Evolutionary conservation across 2,797 vertebrate genomes (phyloP).

Genomic region (Naso thynnoides): DNA sequence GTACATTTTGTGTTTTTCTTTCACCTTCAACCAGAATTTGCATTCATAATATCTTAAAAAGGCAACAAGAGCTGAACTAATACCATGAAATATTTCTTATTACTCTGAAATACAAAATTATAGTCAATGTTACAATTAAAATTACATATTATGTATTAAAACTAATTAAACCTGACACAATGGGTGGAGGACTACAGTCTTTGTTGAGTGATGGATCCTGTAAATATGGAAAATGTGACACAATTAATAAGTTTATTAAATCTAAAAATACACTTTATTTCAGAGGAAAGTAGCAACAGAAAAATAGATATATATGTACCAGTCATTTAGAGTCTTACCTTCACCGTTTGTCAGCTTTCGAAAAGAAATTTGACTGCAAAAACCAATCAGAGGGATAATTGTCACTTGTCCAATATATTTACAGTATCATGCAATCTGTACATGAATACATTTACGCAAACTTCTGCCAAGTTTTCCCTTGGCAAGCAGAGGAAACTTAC

Average conservation of each 20-base stretch:
- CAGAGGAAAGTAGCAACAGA: not conserved
- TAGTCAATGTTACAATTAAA: not conserved
- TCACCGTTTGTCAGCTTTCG: slow-evolving; percentile 76
- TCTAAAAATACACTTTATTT: not conserved
- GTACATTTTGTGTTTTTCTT: not conserved
- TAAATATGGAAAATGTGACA: slow-evolving; percentile 24
- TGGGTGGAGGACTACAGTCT: not conserved
- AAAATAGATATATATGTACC: not conserved
- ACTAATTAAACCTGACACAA: not conserved
- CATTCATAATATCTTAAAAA: not conserved
- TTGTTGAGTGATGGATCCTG: slow-evolving; percentile 5
- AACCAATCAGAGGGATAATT: slow-evolving; percentile 15
- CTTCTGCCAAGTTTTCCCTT: slow-evolving; percentile 4
- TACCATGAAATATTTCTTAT: not conserved
- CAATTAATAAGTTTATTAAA: not conserved
- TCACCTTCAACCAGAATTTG: not conserved
- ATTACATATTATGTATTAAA: slow-evolving; percentile 1
- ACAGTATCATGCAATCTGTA: not conserved
- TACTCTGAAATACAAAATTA: not conserved
- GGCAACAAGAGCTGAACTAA: not conserved
- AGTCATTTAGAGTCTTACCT: slow-evolving; percentile 21
- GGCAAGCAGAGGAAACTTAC: slow-evolving; percentile 62
- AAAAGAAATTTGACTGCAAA: slow-evolving; percentile 69
- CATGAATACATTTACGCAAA: not conserved
- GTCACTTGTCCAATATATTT: slow-evolving; percentile 1